Evolutionary conservation across 2,888 invertebrate genomes (phyloP), one percentile per base, ranked within the genome.

Genomic region (Gymnoscelis rufifasciata): DNA sequence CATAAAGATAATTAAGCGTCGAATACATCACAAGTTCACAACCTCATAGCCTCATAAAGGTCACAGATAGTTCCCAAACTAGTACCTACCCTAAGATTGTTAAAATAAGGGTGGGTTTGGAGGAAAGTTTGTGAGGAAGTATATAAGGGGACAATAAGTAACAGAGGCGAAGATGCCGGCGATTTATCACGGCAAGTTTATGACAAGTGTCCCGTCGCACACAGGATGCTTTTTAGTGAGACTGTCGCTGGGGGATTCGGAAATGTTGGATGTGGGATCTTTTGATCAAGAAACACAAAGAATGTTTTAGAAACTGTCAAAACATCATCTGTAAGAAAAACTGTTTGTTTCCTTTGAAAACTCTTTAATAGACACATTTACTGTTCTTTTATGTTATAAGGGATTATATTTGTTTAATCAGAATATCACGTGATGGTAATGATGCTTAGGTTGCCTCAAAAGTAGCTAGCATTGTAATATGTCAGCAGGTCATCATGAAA

Each of bases 121-220:
- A 6, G 12, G 53, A 56, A 54, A 59, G 28, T 39, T 52, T 37
- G 55, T 49, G 33, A 26, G 27, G 27, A 53, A 64, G 68, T 76
- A 77, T 68, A 76, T 78, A 78, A 83, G 77, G 80, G 78, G 78
- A 78, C 78, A 83, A 78, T 84, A 83, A 80, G 71, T 76, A 76
- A 72, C 83, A 83, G 79, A 66, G 67, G 62, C 74, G 72, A 66
- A 83, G 83, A 83, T 81, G 83, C 74, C 77, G 72, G 72, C 79
- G 69, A 87, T 87, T 87, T 86, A 86, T 87, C 86, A 84, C 73
- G 57, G 74, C 69, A 73, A 78, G 78, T 83, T 58, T 78, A 79
- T 83, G 86, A 86, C 83, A 82, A 87, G 87, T 84, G 82, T 78
- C 74, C 80, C 80, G 86, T 84, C 86, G 55, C 45, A 51, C 56